Conservation (phyloP, 2,888 invertebrate species). For the Panopea generosa region DNA sequence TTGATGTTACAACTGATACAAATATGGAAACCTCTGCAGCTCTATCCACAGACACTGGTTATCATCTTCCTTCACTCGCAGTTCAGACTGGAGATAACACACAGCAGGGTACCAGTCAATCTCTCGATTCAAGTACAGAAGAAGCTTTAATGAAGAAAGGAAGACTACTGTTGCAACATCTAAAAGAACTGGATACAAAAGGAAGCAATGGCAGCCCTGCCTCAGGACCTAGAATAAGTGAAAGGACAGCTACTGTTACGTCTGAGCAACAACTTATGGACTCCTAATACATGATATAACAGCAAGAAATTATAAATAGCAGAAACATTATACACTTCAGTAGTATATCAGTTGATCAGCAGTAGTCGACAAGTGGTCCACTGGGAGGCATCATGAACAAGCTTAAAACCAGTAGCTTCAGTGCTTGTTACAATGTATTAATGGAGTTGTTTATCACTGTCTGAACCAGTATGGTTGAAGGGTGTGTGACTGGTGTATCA, state of each 20-base stretch:
- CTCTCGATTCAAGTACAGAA: slow-evolving; percentile 29
- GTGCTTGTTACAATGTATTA: too few species aligned
- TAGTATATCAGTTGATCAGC: too few species aligned
- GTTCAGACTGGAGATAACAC: slow-evolving; percentile 1
- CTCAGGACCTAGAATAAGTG: background rate
- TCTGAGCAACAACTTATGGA: background rate
- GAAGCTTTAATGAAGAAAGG: slow-evolving; percentile 57
- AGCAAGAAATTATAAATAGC: too few species aligned
- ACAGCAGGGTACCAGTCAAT: background rate
- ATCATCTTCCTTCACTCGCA: background rate
- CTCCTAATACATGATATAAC: too few species aligned
- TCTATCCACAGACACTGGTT: background rate
- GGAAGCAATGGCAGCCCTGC: slow-evolving; percentile 9
- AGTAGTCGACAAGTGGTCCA: too few species aligned
- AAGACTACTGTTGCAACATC: slow-evolving; percentile 56
- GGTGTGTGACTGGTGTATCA: too few species aligned
- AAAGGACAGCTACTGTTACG: slow-evolving; percentile 3
- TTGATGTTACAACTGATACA: slow-evolving; percentile 48
- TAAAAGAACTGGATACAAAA: slow-evolving; percentile 39
- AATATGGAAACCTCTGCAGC: slow-evolving; percentile 23
- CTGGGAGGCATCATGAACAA: too few species aligned
- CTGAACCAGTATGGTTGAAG: too few species aligned
- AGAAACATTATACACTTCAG: too few species aligned
- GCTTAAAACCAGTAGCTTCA: too few species aligned
- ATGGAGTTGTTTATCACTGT: too few species aligned